Conservation (phyloP, 2,113 vertebrate genomes). For the Mesembrinibis cayennensis region DNA sequence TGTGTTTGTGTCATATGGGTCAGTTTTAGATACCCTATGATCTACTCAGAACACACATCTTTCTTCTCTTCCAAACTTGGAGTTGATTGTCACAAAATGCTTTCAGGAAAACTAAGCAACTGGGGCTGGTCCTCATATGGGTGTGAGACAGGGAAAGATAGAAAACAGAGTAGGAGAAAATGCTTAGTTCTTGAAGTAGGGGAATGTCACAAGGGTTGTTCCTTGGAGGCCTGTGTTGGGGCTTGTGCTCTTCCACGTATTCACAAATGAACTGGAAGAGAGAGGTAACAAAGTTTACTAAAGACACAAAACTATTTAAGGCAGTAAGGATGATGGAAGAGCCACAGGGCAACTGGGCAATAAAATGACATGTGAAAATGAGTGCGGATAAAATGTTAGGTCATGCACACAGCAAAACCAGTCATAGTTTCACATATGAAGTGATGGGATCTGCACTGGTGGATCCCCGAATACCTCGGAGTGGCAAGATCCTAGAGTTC, state of each 20-base stretch:
- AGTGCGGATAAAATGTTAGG: not conserved
- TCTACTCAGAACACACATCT: not conserved
- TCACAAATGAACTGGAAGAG: not conserved
- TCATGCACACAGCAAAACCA: not conserved
- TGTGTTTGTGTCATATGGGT: not conserved
- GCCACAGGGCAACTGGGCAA: not conserved
- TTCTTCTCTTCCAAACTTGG: not conserved
- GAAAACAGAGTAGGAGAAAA: not conserved
- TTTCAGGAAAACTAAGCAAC: not conserved
- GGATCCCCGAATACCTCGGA: not conserved
- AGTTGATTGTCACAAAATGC: not conserved
- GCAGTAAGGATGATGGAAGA: not conserved
- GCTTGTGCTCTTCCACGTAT: not conserved
- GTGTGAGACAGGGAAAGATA: not conserved
- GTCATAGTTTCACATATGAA: not conserved
- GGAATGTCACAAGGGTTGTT: not conserved
- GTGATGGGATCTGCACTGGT: not conserved
- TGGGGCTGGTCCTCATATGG: not conserved
- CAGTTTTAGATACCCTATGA: not conserved
- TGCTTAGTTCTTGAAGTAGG: not conserved
- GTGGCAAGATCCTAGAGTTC: not conserved
- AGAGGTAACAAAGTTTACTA: not conserved
- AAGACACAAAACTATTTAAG: not conserved
- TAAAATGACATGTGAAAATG: not conserved
- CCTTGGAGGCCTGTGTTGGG: not conserved